A percentile compares a stretch with the other conserved stretches of the same genome.
These are phyloP conservation scores for Sycobia sp. DNA, from an alignment of 1,140 invertebrate species.

Conservation along the genomic window DNA sequence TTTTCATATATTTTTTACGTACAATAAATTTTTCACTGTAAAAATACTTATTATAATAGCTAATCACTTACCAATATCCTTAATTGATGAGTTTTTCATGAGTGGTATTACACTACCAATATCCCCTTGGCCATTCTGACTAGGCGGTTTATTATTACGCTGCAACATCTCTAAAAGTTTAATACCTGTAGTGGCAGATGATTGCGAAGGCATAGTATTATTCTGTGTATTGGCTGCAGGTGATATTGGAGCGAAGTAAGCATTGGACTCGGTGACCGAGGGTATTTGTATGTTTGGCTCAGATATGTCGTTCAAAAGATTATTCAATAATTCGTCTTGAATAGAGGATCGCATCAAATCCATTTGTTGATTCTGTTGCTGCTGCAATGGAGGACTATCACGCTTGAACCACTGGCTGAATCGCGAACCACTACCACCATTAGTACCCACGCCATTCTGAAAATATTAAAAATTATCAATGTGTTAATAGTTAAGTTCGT, in stretches of 20 bases:
- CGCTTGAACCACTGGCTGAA: slow-evolving; percentile 72
- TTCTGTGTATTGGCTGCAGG: slow-evolving; percentile 59
- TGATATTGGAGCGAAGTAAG: slow-evolving; percentile 70
- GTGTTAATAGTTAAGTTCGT: background rate
- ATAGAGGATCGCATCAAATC: slow-evolving; percentile 67
- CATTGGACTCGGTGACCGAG: slow-evolving; percentile 61
- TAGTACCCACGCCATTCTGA: slow-evolving; percentile 66
- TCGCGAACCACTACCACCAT: slow-evolving; percentile 63
- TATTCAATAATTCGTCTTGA: slow-evolving; percentile 69
- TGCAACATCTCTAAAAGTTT: slow-evolving; percentile 66
- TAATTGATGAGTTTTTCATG: slow-evolving; percentile 56
- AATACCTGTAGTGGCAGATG: slow-evolving; percentile 45
- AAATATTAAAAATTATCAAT: background rate
- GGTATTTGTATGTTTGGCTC: slow-evolving; percentile 65
- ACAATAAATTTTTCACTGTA: too few relatives aligned
- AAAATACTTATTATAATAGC: too few relatives aligned
- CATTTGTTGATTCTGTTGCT: slow-evolving; percentile 48
- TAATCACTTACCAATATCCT: slow-evolving; percentile 57
- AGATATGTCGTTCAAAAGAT: slow-evolving; percentile 68
- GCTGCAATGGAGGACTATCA: slow-evolving; percentile 58
- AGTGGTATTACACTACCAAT: slow-evolving; percentile 42
- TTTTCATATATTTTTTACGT: too few relatives aligned
- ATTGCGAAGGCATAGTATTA: slow-evolving; percentile 12
- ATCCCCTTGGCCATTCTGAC: slow-evolving; percentile 57
- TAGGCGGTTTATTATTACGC: slow-evolving; percentile 56